Conservation (phyloP, 2,797 vertebrate species). For the Rhinichthys osculus region DNA sequence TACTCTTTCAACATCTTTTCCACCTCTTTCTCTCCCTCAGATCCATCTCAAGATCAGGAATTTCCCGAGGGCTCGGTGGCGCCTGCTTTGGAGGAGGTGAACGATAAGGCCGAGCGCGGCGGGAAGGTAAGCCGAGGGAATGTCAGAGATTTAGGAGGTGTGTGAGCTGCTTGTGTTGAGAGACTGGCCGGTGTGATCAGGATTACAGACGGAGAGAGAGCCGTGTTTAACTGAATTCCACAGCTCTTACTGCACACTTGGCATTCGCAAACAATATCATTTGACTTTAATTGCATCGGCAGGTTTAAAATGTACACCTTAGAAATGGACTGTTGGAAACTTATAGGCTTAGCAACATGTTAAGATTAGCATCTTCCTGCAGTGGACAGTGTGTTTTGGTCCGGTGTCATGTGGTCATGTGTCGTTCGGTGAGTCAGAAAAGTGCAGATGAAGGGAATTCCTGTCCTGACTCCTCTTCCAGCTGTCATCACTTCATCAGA, state of each 20-base stretch:
- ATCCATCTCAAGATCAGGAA: constrained; percentile 47
- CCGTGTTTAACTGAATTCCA: constrained; percentile 12
- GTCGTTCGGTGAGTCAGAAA: constrained; percentile 69
- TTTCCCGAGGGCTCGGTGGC: constrained; percentile 25
- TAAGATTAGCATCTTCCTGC: background rate
- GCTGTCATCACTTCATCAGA: constrained; percentile 8
- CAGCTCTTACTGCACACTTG: constrained; percentile 13
- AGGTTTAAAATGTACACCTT: constrained; percentile 9
- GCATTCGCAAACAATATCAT: background rate
- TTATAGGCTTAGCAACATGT: background rate
- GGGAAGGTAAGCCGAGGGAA: constrained; percentile 57
- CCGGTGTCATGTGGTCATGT: background rate
- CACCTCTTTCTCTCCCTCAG: constrained; percentile 43
- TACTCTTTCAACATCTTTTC: constrained; percentile 10
- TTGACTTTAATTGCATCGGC: background rate
- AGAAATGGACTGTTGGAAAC: background rate
- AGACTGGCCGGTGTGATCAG: constrained; percentile 14
- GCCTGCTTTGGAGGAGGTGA: constrained; percentile 41
- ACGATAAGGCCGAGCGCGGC: constrained; percentile 33
- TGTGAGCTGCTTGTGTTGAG: constrained; percentile 32
- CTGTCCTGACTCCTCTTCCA: background rate
- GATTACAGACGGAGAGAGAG: constrained; percentile 1
- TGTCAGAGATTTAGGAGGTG: constrained; percentile 37
- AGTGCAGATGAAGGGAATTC: constrained; percentile 63
- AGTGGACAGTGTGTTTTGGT: background rate